Percentiles rank a stretch among this genome's conserved stretches.
Conservation (phyloP, 2,113 vertebrate species). For the Colossoma macropomum region DNA sequence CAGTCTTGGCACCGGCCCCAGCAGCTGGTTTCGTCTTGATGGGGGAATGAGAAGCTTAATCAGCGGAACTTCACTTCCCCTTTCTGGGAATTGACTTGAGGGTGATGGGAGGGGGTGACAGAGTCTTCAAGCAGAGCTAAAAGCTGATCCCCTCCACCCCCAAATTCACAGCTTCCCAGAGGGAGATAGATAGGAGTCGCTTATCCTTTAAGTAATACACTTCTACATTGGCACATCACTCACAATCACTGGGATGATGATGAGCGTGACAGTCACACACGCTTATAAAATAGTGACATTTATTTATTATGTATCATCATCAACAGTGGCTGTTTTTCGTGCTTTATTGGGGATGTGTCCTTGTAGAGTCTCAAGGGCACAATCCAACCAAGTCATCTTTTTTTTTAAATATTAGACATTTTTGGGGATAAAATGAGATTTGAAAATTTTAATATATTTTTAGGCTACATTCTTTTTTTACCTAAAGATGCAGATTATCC, state of each 20-base stretch:
- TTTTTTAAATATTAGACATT: neutral
- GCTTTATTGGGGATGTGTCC: neutral
- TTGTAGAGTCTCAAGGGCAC: neutral
- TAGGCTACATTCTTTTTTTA: too few species aligned
- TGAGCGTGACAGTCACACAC: slow-evolving; percentile 63
- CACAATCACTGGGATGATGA: slow-evolving; percentile 74
- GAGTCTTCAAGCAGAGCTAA: slow-evolving; percentile 70
- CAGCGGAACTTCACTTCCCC: slow-evolving; percentile 78
- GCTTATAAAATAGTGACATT: neutral
- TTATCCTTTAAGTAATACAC: slow-evolving; percentile 77
- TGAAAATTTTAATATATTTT: too few species aligned
- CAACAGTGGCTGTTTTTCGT: too few species aligned
- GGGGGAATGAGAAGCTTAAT: slow-evolving; percentile 55
- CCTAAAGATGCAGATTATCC: too few species aligned
- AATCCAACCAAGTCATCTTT: neutral
- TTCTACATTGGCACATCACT: slow-evolving; percentile 80
- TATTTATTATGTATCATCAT: neutral
- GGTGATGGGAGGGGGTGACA: slow-evolving; percentile 65
- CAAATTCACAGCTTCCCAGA: slow-evolving; percentile 67
- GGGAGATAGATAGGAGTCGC: slow-evolving; percentile 77
- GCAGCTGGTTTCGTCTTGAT: slow-evolving; percentile 23
- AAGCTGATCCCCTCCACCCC: slow-evolving; percentile 70
- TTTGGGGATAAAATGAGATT: too few species aligned
- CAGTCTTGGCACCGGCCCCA: slow-evolving; percentile 6
- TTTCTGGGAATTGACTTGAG: slow-evolving; percentile 70